phyloP scores from a whole-genome alignment of 2,113 vertebrate species.

The Gnathonemus longibarbis region DNA sequence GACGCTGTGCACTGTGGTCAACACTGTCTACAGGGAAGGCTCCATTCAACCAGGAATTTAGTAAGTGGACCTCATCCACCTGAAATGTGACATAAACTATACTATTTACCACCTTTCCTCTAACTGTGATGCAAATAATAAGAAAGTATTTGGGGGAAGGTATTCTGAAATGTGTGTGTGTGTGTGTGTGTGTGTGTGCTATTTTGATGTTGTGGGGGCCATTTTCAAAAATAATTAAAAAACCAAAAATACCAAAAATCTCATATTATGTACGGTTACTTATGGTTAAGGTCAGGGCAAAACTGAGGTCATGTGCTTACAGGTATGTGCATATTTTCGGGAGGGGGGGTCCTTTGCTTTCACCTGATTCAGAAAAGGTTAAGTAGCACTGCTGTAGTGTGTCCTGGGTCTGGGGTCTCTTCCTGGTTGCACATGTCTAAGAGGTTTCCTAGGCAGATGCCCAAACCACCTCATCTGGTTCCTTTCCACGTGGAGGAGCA shows the following conservation, averaged over 20 bases:
- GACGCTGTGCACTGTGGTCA: conserved; percentile 47
- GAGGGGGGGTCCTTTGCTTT: too few relatives aligned
- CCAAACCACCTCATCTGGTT: neutral
- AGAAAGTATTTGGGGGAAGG: neutral
- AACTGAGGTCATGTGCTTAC: too few relatives aligned
- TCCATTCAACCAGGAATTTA: conserved; percentile 58
- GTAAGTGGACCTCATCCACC: conserved; percentile 39
- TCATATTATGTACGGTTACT: neutral
- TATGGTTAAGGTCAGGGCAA: neutral
- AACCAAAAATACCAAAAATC: too few relatives aligned
- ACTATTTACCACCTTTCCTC: neutral
- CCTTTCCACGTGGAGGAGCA: neutral
- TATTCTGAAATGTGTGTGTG: neutral
- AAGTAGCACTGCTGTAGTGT: neutral
- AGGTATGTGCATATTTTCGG: too few relatives aligned
- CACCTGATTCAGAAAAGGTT: too few relatives aligned
- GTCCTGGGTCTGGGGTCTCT: neutral
- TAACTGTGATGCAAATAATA: neutral
- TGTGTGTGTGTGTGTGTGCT: neutral
- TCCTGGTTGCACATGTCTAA: neutral
- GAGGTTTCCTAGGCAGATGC: neutral
- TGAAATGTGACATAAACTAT: neutral
- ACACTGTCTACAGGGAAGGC: conserved; percentile 44
- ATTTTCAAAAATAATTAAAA: neutral
- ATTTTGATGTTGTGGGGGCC: neutral